Evolutionary conservation across 2,113 vertebrate species (phyloP).

Genomic region (Columbina picui): DNA sequence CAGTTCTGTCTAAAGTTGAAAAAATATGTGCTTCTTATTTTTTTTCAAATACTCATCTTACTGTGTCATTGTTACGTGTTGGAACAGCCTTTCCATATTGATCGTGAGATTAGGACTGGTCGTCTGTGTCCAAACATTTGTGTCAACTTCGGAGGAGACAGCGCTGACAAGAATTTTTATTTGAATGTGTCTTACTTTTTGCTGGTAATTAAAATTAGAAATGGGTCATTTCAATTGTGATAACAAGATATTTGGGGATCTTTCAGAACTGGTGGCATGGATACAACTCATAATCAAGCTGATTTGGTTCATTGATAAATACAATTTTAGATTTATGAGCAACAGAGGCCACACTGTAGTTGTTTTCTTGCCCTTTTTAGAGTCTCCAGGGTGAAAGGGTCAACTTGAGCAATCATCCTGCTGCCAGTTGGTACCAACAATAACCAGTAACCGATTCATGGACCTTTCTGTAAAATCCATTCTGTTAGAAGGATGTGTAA

Average conservation of each 20-base stretch:
- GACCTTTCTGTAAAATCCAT: background rate
- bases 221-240: background rate
- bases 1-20: background rate
- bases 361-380: background rate
- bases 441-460: background rate
- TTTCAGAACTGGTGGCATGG: background rate
- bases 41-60: background rate
- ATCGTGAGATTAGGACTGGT: background rate
- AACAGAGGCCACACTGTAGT: background rate
- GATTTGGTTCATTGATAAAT: background rate
- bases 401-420: slow-evolving; percentile 55
- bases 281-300: background rate
- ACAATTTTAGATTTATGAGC: background rate
- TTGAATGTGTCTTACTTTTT: background rate
- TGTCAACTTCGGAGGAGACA: background rate
- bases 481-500: background rate
- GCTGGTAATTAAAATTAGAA: background rate
- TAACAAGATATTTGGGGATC: background rate
- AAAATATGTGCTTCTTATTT: background rate
- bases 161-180: background rate
- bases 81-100: background rate
- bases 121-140: background rate
- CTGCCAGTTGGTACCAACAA: background rate
- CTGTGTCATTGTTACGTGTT: background rate
- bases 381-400: slow-evolving; percentile 50